Evolutionary conservation across 2,113 vertebrate species (phyloP).

Genomic region (Aspiorhynchus laticeps): DNA sequence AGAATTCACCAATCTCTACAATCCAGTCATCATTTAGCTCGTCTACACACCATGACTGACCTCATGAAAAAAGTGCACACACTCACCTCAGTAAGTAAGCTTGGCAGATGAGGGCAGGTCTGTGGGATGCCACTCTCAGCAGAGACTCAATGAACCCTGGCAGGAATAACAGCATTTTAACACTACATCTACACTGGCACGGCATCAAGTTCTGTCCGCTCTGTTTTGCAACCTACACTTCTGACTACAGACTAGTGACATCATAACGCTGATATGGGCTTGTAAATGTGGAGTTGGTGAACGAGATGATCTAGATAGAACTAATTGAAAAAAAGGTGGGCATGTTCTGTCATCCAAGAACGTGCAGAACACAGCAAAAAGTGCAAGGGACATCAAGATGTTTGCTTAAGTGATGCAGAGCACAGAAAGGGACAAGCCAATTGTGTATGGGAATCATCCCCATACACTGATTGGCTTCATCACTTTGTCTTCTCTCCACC

Average conservation of each 20-base stretch:
- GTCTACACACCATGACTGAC: background rate
- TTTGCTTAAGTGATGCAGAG: background rate
- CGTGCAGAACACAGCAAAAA: background rate
- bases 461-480: no score
- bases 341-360: background rate
- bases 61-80: background rate
- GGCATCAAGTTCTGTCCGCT: background rate
- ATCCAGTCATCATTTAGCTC: slow-evolving; percentile 10
- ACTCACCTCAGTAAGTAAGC: slow-evolving; percentile 44
- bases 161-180: slow-evolving; percentile 46
- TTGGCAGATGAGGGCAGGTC: slow-evolving; percentile 47
- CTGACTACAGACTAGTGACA: background rate
- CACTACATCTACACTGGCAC: slow-evolving; percentile 14
- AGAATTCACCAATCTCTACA: background rate
- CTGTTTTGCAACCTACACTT: background rate
- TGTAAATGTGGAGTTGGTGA: background rate
- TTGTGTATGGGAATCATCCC: no score
- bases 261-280: background rate
- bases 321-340: background rate
- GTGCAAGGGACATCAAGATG: slow-evolving; percentile 11
- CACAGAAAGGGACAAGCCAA: background rate
- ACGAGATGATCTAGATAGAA: background rate
- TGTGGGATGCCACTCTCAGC: slow-evolving; percentile 49
- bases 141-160: slow-evolving; percentile 47
- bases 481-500: no score